Base-by-base conservation (phyloP, 2,113 vertebrate species). In the Triplophysa tibetana region DNA sequence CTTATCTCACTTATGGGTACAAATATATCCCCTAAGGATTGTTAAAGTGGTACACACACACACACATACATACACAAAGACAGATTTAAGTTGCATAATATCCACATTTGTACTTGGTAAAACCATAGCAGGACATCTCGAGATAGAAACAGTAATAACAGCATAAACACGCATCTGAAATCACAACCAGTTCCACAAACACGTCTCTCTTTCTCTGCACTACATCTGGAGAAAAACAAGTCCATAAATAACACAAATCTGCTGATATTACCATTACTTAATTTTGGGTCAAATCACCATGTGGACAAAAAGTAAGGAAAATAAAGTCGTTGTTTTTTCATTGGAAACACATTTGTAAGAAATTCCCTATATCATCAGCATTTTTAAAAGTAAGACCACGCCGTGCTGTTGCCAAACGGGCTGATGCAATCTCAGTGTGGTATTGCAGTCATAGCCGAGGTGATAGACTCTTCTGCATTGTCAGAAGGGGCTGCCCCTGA, bases 341-440 rank as follows among this genome's bases (percentile, higher is more conserved):
- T 70, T 79, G 65, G 43, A 75, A 83, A 70, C 50, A 78, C 41
- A 63, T 77, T 74, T 79, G 14, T 45, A 64, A 8, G 79, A 85
- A 81, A 33, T 64, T 43, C 19, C 73, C 79, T 70, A 63, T 33
- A 66, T 62, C 79, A 81, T 78, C 69, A 81, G 79, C 79, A 74
- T 73, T 67, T 70, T 78, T 33, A n/a, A 67, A 77, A 70, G 41
- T 38, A 65, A 65, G 33, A 61, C 24, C 60, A 69, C n/a, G 23
- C 63, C 8, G 61, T 70, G 78, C 26, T 70, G 52, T 62, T 79
- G 72, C n/a, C 45, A 45, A 56, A 70, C 56, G 29, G 85, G 84
- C 77, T 91, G 88, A 92, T 88, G 89, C 86, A 91, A 89, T 87
- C 78, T 75, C 68, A 76, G 76, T 12, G 13, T 24, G 65, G 58